Base-by-base conservation (phyloP, 2,797 vertebrate species). In the Malurus splendens region DNA sequence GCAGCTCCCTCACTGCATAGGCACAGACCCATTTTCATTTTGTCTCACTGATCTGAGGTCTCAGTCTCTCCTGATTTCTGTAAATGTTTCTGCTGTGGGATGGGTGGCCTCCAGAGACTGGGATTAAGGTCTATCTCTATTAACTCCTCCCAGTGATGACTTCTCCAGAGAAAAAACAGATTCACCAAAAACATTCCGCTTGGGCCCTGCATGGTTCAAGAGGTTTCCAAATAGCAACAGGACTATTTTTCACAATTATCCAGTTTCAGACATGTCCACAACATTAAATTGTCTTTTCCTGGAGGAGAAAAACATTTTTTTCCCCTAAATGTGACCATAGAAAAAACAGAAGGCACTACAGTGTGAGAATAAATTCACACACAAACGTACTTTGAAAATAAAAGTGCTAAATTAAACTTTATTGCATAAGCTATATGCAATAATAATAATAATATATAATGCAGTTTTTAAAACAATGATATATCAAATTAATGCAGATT, bases 401-500 rank as follows among this genome's bases (percentile, higher is more conserved):
- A 74, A 84, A 94, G 55, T 28, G 64, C 57, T 94, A 94, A 93
- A 92, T 95, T 94, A 84, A 3, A 3, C 23, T 88, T 82, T 91
- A 91, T 87, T 94, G 61, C 85, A 70, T 90, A 77, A 87, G 75
- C 52, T 85, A 87, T 52, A 44, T 74, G 80, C 78, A 76, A 39
- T n/a, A n/a, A n/a, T n/a, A n/a, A n/a, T n/a, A n/a, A n/a, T n/a
- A n/a, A n/a, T n/a, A n/a, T n/a, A n/a, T n/a, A n/a, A n/a, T 74
- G 65, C 38, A 57, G 42, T 70, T 92, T 91, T 92, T 84, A 42
- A 76, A 90, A 78, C 67, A 84, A 70, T 93, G 94, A 96, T 94
- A 74, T 92, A 96, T 83, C 8, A 50, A 93, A 94, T 94, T 96
- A 96, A 96, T 95, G 93, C 57, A 82, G 51, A 80, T 76, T 89